Conservation (phyloP, 1,140 invertebrate species). For the Trichoplusia ni region DNA sequence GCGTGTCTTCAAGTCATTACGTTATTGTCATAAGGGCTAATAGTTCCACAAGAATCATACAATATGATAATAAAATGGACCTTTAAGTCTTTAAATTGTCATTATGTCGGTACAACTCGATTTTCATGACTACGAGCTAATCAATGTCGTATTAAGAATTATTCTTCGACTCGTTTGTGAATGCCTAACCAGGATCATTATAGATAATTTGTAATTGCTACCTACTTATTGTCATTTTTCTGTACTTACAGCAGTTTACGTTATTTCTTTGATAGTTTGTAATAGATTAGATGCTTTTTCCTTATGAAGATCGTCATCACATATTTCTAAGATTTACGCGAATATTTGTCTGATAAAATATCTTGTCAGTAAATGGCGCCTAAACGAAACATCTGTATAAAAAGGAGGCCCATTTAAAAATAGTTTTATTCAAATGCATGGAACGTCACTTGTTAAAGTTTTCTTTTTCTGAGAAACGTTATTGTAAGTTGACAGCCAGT, state of each 20-base stretch:
- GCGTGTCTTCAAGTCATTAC: constrained; percentile 73
- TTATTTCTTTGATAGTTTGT: constrained; percentile 42
- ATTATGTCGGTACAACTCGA: constrained; percentile 67
- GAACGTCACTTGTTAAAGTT: too few species aligned
- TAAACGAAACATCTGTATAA: too few species aligned
- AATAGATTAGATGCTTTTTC: not conserved
- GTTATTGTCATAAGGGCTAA: constrained; percentile 79
- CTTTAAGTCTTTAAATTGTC: constrained; percentile 81
- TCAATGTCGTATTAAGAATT: constrained; percentile 80
- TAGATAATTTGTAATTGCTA: constrained; percentile 73
- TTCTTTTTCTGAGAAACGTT: too few species aligned
- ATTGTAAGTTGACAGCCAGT: too few species aligned
- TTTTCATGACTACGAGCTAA: constrained; percentile 70
- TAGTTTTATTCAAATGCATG: too few species aligned
- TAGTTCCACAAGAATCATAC: constrained; percentile 79
- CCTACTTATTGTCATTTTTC: constrained; percentile 67
- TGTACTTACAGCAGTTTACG: constrained; percentile 51
- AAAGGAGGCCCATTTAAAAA: too few species aligned
- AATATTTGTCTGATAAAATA: too few species aligned
- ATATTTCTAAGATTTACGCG: too few species aligned
- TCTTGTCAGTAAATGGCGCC: too few species aligned
- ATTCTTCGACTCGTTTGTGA: constrained; percentile 75
- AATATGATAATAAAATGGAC: constrained; percentile 79
- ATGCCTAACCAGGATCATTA: constrained; percentile 70
- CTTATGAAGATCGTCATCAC: not conserved